A percentile compares a stretch with the other conserved stretches of the same genome.
Conservation (phyloP, 2,797 vertebrate genomes). For the Cichlasoma orientale region DNA sequence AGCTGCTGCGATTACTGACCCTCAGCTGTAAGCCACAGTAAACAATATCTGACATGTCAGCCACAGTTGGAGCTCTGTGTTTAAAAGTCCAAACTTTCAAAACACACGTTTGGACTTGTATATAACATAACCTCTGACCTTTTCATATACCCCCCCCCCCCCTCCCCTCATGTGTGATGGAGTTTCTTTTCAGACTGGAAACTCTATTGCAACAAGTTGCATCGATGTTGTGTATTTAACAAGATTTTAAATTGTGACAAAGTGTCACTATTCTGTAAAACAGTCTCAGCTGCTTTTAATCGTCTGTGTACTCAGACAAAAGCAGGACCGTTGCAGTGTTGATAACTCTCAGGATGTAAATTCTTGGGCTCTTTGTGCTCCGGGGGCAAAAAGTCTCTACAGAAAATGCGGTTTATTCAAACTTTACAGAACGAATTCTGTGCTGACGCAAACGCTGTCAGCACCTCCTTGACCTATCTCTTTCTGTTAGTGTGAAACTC, state of each 20-base stretch:
- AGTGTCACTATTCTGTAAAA: slow-evolving; percentile 53
- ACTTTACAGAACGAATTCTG: slow-evolving; percentile 16
- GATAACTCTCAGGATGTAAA: slow-evolving; percentile 41
- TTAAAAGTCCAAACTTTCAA: slow-evolving; percentile 45
- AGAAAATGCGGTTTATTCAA: slow-evolving; percentile 39
- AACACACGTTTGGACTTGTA: slow-evolving; percentile 43
- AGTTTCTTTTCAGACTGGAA: slow-evolving; percentile 49
- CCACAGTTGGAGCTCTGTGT: slow-evolving; percentile 29
- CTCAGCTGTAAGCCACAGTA: slow-evolving; percentile 11
- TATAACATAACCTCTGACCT: slow-evolving; percentile 51
- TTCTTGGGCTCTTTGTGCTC: slow-evolving; percentile 28
- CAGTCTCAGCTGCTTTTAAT: slow-evolving; percentile 23
- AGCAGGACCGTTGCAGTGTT: slow-evolving; percentile 39
- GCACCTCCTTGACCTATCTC: background rate
- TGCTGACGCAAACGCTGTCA: slow-evolving; percentile 3
- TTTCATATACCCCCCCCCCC: background rate
- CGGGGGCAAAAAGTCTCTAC: background rate
- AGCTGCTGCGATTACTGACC: slow-evolving; percentile 26
- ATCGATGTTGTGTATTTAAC: slow-evolving; percentile 46
- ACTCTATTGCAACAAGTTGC: slow-evolving; percentile 33
- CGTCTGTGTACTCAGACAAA: slow-evolving; percentile 31
- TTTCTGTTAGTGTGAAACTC: slow-evolving; percentile 65
- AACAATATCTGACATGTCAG: slow-evolving; percentile 25
- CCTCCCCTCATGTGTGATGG: no score
- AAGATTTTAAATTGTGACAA: slow-evolving; percentile 56